Conservation (phyloP, 2,113 vertebrate species). For the Salvelinus fontinalis region DNA sequence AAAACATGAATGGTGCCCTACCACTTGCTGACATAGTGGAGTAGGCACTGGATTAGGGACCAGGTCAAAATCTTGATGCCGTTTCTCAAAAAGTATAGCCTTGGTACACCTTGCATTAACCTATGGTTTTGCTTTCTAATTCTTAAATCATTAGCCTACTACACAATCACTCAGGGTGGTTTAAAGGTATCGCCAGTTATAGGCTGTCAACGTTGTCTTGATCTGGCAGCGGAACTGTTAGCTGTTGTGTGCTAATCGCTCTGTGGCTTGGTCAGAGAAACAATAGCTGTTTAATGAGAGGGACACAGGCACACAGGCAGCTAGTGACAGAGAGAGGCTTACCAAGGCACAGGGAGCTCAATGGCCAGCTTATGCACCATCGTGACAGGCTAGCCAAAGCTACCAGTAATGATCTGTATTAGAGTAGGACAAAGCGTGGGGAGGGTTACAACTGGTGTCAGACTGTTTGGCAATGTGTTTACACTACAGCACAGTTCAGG, state of each 20-base stretch:
- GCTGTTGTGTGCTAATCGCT: neutral
- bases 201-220: too few species aligned
- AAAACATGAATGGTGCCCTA: too few species aligned
- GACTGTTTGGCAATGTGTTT: neutral
- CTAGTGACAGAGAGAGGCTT: neutral
- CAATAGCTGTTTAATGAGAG: neutral
- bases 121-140: too few species aligned
- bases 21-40: too few species aligned
- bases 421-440: neutral
- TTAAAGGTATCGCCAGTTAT: too few species aligned
- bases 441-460: neutral
- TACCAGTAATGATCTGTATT: constrained; percentile 1
- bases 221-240: neutral
- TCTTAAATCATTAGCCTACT: too few species aligned
- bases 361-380: neutral
- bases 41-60: too few species aligned
- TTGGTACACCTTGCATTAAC: too few species aligned
- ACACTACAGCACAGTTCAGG: neutral
- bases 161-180: too few species aligned
- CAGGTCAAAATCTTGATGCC: too few species aligned
- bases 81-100: too few species aligned
- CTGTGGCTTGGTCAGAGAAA: neutral
- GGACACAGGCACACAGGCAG: neutral
- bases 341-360: neutral
- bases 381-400: constrained; percentile 1